Base-by-base conservation (phyloP, 2,797 vertebrate genomes). In the Vipera ursinii region DNA sequence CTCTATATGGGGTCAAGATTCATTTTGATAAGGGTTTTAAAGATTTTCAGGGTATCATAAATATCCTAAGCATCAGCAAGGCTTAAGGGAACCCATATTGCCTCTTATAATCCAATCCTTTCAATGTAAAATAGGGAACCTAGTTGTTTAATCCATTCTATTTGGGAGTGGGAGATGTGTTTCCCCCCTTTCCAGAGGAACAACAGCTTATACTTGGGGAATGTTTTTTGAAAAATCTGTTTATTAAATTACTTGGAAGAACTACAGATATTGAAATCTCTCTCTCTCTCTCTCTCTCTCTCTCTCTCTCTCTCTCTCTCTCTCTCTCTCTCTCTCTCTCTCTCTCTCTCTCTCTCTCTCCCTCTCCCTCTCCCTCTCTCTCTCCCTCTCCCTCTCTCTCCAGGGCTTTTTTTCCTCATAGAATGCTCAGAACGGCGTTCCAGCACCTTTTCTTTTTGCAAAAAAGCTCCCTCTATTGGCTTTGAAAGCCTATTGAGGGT, bases 211-310 rank as follows among this genome's bases (percentile, higher is more conserved):
- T 9, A 24, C 8, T 87, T 88, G 56, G 17, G 55, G 87, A 13
- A 88, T 12, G 9, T 22, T 38, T 55, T 88, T 59, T 6, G 56
- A 73, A 73, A 73, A 17, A 82, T 20, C n/a, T 82, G 8, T 44
- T 82, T 78, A 82, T 82, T 82, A 44, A 57, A 17, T 61, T 85
- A 87, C 5, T 28, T 87, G 60, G 38, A 65, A 48, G 8, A 85
- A 12, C 82, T 93, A 92, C 93, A 56, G 53, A 53, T n/a, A n/a
- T n/a, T n/a, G n/a, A n/a, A n/a, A n/a, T 87, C 44, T 48, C 3
- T 48, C 44, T 48, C 3, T 48, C 44, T 48, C 3, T 48, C 44
- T 48, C 1, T 51, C 6, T 51, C 1, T 8, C 1, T 51, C 1
- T 8, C 7, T 51, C 1, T 9, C 8, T 51, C 1, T 1, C 6